A percentile compares a stretch with the other conserved stretches of the same genome.
Conservation (phyloP, 2,888 invertebrate species). For the Copidosoma aretas region DNA sequence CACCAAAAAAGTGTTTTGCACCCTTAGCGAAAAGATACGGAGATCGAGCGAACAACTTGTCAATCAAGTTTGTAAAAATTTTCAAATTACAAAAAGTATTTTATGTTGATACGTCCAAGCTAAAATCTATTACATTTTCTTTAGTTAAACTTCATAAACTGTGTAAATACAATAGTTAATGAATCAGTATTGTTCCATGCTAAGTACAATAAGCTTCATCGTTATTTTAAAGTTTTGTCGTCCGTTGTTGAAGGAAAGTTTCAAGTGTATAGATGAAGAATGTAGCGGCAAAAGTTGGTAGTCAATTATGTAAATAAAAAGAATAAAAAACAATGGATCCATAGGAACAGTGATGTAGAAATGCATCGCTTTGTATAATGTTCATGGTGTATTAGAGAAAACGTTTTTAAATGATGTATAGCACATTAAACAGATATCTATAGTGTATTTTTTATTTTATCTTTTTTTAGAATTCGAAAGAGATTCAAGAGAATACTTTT, state of each 20-base stretch:
- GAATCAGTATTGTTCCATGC: neutral
- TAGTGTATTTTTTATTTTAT: neutral
- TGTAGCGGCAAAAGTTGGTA: slow-evolving; percentile 44
- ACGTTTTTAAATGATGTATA: neutral
- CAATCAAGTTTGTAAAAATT: neutral
- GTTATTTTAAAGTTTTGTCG: slow-evolving; percentile 4
- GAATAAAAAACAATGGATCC: slow-evolving; percentile 13
- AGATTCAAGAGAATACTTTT: slow-evolving; percentile 6
- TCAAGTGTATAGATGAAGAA: slow-evolving; percentile 7
- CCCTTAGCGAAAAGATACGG: neutral
- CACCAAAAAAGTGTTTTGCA: neutral
- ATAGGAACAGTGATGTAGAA: slow-evolving; percentile 18
- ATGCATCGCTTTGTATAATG: slow-evolving; percentile 22
- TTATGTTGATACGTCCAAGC: neutral
- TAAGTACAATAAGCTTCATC: neutral
- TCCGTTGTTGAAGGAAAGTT: neutral
- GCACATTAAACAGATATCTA: neutral
- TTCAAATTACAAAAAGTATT: slow-evolving; percentile 3
- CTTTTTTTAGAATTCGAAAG: neutral
- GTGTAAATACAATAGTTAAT: neutral
- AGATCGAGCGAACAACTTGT: slow-evolving; percentile 1
- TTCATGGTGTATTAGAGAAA: neutral
- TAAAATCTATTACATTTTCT: neutral
- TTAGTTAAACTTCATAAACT: neutral
- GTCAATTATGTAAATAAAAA: slow-evolving; percentile 55